These are phyloP conservation scores for Heloderma charlesbogerti DNA, from an alignment of 2,113 vertebrate genomes.

Conservation along the genomic window DNA sequence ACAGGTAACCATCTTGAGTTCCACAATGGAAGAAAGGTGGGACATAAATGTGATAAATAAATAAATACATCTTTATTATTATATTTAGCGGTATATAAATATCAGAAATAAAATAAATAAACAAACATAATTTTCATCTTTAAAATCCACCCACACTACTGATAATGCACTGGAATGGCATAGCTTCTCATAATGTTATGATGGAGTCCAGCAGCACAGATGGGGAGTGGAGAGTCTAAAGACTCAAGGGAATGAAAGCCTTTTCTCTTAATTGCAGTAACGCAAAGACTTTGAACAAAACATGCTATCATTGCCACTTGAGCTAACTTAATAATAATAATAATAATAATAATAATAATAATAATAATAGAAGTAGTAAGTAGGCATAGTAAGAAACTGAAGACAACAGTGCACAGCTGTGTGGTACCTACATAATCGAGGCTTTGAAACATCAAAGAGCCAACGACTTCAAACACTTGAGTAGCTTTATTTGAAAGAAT, in stretches of 20 bases:
- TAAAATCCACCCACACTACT: constrained; percentile 61
- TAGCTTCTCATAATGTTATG: constrained; percentile 67
- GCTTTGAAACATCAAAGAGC: constrained; percentile 82
- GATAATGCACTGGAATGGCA: constrained; percentile 69
- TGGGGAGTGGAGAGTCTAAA: constrained; percentile 61
- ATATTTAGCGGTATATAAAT: too few relatives aligned
- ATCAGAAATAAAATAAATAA: too few relatives aligned
- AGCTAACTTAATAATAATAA: constrained; percentile 60
- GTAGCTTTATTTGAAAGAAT: constrained; percentile 79
- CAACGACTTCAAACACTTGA: constrained; percentile 79
- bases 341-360: constrained; percentile 55
- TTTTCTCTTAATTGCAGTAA: constrained; percentile 78
- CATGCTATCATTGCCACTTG: constrained; percentile 72
- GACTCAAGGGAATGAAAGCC: constrained; percentile 72
- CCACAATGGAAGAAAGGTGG: too few relatives aligned
- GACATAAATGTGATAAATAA: too few relatives aligned
- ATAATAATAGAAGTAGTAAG: constrained; percentile 33
- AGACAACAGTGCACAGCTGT: constrained; percentile 73
- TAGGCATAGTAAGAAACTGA: constrained; percentile 70
- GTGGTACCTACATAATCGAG: constrained; percentile 81
- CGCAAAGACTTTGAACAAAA: constrained; percentile 76
- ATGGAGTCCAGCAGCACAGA: constrained; percentile 62
- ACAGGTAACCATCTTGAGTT: too few relatives aligned
- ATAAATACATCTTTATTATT: too few relatives aligned
- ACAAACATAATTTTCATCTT: constrained; percentile 51